Percentiles rank a stretch among this genome's conserved stretches.
phyloP scores from a whole-genome alignment of 2,113 vertebrate genomes.

The Charina bottae region DNA sequence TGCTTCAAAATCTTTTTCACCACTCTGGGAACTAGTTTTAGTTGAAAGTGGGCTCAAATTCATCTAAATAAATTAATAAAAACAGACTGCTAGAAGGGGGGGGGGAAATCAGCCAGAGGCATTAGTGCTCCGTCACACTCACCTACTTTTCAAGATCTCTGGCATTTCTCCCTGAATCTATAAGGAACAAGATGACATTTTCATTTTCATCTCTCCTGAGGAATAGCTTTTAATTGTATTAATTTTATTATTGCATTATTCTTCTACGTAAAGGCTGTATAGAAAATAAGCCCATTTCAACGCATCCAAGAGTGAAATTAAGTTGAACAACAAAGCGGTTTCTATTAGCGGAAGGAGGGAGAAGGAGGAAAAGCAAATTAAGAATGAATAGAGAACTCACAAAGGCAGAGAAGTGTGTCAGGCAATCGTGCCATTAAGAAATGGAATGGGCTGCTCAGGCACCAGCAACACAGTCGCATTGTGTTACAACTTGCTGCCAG shows the following conservation, averaged over 20 bases:
- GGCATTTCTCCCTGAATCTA: slow-evolving; percentile 4
- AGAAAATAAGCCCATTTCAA: slow-evolving; percentile 62
- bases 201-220: not conserved
- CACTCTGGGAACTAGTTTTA: not conserved
- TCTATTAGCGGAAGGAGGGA: slow-evolving; percentile 44
- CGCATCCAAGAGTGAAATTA: slow-evolving; percentile 67
- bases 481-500: slow-evolving; percentile 19
- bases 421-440: slow-evolving; percentile 50
- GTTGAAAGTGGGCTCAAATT: not conserved
- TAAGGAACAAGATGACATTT: slow-evolving; percentile 47
- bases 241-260: slow-evolving; percentile 51
- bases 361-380: slow-evolving; percentile 21
- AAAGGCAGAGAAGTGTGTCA: slow-evolving; percentile 51
- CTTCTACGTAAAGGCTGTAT: slow-evolving; percentile 38
- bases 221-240: slow-evolving; percentile 46
- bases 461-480: slow-evolving; percentile 48
- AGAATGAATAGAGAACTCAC: slow-evolving; percentile 48
- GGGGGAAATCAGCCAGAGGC: no score
- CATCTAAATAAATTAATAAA: not conserved
- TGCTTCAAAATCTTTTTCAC: not conserved
- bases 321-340: slow-evolving; percentile 65
- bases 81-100: not conserved
- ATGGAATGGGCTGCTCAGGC: slow-evolving; percentile 46
- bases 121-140: slow-evolving; percentile 1
- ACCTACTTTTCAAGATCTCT: slow-evolving; percentile 36